These are phyloP conservation scores for Mesoligia furuncula DNA, from an alignment of 2,888 invertebrate species.

Conservation along the genomic window DNA sequence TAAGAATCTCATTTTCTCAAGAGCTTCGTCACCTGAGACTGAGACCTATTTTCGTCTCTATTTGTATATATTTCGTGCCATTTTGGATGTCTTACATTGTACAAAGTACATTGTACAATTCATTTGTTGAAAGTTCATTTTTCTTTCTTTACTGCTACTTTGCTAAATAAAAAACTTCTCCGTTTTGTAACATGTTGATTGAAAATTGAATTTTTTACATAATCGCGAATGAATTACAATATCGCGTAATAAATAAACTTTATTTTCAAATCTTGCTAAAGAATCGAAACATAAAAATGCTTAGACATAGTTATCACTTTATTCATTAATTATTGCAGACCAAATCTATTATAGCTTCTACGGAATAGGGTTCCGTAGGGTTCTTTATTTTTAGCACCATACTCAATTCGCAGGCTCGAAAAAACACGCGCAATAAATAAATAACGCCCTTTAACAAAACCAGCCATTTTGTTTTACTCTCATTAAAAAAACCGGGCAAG, in stretches of 20 bases:
- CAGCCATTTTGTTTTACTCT: not conserved
- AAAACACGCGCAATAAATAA: not conserved
- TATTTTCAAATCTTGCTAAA: not conserved
- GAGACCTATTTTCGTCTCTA: not conserved
- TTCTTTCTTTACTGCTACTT: not conserved
- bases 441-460: not conserved
- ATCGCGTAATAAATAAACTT: not conserved
- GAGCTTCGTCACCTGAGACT: constrained; percentile 18
- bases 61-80: no score
- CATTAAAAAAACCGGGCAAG: not conserved
- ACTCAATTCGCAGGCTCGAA: not conserved
- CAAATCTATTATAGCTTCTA: not conserved
- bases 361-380: no score
- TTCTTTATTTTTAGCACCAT: not conserved
- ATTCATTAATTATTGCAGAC: not conserved
- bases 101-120: not conserved
- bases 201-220: no score
- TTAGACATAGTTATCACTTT: not conserved
- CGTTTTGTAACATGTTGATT: no score
- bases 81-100: not conserved
- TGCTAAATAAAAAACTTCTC: not conserved
- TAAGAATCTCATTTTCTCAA: constrained; percentile 12
- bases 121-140: not conserved
- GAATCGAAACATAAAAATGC: not conserved
- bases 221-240: no score